Conservation (phyloP, 2,113 vertebrate species). For the Penelope pileata region DNA sequence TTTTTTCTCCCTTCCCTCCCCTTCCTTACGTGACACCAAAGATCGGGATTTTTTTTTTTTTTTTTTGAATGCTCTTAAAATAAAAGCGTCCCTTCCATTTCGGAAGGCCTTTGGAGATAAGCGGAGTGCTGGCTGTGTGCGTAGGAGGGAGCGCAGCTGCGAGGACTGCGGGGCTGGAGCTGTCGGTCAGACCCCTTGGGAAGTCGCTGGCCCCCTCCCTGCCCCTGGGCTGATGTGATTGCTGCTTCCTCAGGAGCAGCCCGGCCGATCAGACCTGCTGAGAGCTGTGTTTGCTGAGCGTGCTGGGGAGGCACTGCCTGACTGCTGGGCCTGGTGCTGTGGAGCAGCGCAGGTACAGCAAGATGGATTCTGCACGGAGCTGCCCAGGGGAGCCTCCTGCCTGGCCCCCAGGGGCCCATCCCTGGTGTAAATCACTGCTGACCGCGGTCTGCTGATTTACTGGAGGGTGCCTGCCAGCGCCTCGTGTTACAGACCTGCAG, state of each 20-base stretch:
- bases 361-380: not conserved
- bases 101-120: slow-evolving; percentile 58
- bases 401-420: not conserved
- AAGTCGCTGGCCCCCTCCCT: not conserved
- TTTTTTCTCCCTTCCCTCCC: not conserved
- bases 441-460: slow-evolving; percentile 25
- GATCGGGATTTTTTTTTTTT: not conserved
- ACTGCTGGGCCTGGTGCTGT: not conserved
- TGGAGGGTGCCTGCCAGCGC: not conserved
- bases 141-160: not conserved
- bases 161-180: slow-evolving; percentile 1
- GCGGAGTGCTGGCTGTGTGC: slow-evolving; percentile 14
- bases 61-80: slow-evolving; percentile 43
- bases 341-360: not conserved
- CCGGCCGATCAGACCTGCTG: slow-evolving; percentile 29
- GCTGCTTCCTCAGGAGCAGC: slow-evolving; percentile 4
- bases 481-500: slow-evolving; percentile 14
- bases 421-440: not conserved
- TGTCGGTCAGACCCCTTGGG: not conserved
- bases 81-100: slow-evolving; percentile 55
- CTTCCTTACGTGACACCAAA: slow-evolving; percentile 61
- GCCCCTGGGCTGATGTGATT: not conserved
- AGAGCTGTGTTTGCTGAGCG: slow-evolving; percentile 38
- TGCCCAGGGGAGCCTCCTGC: not conserved
- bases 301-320: not conserved